Base-by-base conservation (phyloP, 35 echinoderm and acorn worm species). In the Anneissia japonica region DNA sequence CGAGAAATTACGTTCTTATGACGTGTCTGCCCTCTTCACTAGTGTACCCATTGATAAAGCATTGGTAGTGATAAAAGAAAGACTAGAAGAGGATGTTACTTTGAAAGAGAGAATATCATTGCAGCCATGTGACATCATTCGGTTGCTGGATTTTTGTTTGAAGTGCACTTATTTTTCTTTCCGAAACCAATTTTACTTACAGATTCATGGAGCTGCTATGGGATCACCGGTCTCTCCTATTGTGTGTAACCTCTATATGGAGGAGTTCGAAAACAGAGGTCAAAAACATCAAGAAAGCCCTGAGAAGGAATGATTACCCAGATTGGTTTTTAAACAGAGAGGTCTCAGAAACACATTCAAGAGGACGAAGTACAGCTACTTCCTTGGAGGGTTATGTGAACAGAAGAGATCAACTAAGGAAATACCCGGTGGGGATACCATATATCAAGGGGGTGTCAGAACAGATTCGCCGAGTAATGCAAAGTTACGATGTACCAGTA, bases 171-270 rank as follows among this genome's bases (percentile, higher is more conserved):
- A 75, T 75, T 75, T 75, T 23, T n/a, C 31, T 23, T 75, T n/a
- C 31, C 6, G 26, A 75, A 32, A 32, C 26, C 4, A 75, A 32
- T 75, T 30, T 75, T 75, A 75, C 23, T 7, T n/a, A 75, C 73
- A 75, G 73, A 83, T 83, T 38, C 81, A 55, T 83, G 81, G 81
- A 14, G 81, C 45, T 23, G 38, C 81, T 5, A 83, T 83, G 81
- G 81, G 81, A 29, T 83, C 81, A 46, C 81, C 81, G 29, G 43
- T 55, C 81, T 83, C 81, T 46, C 81, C 81, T 9, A 83, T 83
- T 21, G 81, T n/a, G 10, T 41, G 38, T 30, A 83, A 83, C 39
- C 11, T 83, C 1, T 83, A 46, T 34, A 83, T 55, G 81, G 81
- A 83, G 40, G 35, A 83, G 1, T 83, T 83, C 17, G 81, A 83